Evolutionary conservation across 1,140 invertebrate species (phyloP).

Genomic region (Cyphomyrmex costatus): DNA sequence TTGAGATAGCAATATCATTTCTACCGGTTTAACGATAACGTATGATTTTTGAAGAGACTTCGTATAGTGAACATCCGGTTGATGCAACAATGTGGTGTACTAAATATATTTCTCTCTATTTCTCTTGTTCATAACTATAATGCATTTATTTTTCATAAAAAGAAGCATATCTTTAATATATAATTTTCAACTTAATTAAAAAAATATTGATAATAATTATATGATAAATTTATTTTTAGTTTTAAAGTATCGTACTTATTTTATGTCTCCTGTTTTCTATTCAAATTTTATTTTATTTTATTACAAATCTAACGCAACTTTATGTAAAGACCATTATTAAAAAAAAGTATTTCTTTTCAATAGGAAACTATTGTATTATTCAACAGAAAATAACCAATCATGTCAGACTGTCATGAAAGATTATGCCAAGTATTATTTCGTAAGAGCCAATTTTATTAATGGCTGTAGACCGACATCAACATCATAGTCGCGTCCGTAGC

Average conservation of each 20-base stretch:
- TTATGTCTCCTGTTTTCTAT: neutral
- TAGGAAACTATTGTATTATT: neutral
- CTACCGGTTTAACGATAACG: neutral
- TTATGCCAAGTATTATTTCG: conserved; percentile 31
- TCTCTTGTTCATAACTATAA: neutral
- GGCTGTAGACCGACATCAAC: conserved; percentile 9
- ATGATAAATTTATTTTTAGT: neutral
- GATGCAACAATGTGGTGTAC: conserved; percentile 37
- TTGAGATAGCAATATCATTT: neutral
- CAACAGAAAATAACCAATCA: neutral
- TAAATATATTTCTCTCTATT: neutral
- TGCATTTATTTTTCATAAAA: neutral
- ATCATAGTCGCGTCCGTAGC: conserved; percentile 13
- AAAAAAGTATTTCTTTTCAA: neutral
- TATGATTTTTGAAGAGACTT: neutral
- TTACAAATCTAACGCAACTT: conserved; percentile 5
- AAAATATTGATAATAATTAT: neutral
- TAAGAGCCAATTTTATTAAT: conserved; percentile 34
- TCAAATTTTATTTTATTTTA: neutral
- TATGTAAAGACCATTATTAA: neutral
- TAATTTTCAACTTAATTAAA: neutral
- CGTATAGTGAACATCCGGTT: neutral
- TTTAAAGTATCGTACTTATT: neutral
- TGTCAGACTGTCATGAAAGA: conserved; percentile 22
- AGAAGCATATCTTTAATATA: neutral